Conservation (phyloP, 2,888 invertebrate genomes). For the Acronicta psi region DNA sequence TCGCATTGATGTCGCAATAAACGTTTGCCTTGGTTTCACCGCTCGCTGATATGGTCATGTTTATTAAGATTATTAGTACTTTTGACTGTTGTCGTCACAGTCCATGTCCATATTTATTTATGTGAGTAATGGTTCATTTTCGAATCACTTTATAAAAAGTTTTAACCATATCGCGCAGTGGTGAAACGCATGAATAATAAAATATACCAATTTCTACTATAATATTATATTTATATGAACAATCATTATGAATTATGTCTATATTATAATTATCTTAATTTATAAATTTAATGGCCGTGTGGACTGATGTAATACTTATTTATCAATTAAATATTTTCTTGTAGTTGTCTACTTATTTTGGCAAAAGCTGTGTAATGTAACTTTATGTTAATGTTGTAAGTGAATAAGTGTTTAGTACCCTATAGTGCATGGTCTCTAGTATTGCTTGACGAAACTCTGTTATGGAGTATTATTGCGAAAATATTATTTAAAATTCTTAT, state of each 20-base stretch:
- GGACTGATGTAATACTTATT: constrained; percentile 40
- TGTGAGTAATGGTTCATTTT: too few relatives aligned
- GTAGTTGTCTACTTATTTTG: constrained; percentile 54
- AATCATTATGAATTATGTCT: constrained; percentile 18
- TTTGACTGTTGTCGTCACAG: too few relatives aligned
- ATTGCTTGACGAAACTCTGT: constrained; percentile 37
- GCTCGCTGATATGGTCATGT: background rate
- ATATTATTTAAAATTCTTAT: background rate
- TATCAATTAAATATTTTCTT: constrained; percentile 33
- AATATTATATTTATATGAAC: constrained; percentile 14
- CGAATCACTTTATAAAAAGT: too few relatives aligned
- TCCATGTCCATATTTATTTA: too few relatives aligned
- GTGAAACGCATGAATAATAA: constrained; percentile 18
- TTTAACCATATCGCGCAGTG: background rate
- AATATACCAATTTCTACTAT: constrained; percentile 6
- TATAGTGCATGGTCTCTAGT: constrained; percentile 51
- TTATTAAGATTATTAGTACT: too few relatives aligned
- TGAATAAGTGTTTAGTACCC: constrained; percentile 53
- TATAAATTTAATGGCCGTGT: constrained; percentile 22
- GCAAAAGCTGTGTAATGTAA: constrained; percentile 40
- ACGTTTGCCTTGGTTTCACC: constrained; percentile 1
- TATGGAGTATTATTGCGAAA: constrained; percentile 43
- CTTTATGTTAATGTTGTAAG: constrained; percentile 52
- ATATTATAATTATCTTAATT: constrained; percentile 25
- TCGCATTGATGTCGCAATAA: background rate